phyloP scores from a whole-genome alignment of 1,140 invertebrate genomes.

The Drosophila nebulosa region DNA sequence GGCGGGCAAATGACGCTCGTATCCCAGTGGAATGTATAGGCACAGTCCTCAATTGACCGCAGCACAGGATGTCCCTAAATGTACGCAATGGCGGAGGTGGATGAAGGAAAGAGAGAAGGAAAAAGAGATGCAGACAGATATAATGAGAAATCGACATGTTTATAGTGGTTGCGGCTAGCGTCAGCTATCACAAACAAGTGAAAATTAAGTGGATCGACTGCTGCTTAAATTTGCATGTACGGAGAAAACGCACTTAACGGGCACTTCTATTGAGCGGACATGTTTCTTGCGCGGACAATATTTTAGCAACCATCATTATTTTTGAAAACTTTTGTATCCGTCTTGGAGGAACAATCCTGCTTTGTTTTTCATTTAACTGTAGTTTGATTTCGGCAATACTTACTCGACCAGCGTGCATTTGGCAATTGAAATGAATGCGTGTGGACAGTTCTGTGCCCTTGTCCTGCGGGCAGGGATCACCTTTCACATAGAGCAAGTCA shows the following conservation, averaged over 20 bases:
- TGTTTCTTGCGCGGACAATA: too few species aligned
- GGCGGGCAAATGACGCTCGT: slow-evolving; percentile 81
- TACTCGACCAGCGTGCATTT: slow-evolving; percentile 80
- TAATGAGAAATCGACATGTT: background rate
- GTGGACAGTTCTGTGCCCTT: slow-evolving; percentile 74
- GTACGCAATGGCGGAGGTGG: too few species aligned
- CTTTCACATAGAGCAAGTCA: slow-evolving; percentile 80
- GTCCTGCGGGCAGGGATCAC: slow-evolving; percentile 81
- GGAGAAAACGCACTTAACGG: too few species aligned
- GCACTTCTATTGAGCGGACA: too few species aligned
- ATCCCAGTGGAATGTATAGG: slow-evolving; percentile 82
- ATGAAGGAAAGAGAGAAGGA: background rate
- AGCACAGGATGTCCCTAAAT: slow-evolving; percentile 81
- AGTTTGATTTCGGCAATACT: slow-evolving; percentile 29
- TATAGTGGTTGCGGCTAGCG: slow-evolving; percentile 1
- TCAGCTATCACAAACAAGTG: background rate
- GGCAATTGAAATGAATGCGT: slow-evolving; percentile 81
- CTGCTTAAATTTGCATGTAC: background rate
- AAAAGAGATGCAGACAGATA: background rate
- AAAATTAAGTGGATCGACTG: background rate
- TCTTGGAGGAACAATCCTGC: too few species aligned
- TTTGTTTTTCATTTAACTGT: too few species aligned
- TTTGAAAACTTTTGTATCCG: too few species aligned
- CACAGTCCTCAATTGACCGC: slow-evolving; percentile 78
- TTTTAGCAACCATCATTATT: too few species aligned